Conservation (phyloP, 2,888 invertebrate species). For the Camptogramma bilineatum region DNA sequence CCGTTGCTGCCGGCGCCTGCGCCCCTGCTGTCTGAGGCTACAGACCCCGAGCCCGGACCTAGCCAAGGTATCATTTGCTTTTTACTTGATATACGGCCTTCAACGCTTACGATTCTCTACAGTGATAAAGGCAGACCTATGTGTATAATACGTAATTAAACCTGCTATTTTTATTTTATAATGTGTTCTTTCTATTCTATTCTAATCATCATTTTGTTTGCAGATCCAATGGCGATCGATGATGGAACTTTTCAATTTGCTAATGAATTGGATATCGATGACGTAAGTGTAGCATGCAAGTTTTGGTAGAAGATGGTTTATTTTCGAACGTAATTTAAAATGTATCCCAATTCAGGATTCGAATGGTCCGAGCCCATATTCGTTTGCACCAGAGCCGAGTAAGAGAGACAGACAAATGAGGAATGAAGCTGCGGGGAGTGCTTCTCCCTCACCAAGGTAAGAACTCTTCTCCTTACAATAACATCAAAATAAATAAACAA, state of each 20-base stretch:
- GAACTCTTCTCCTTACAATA: slow-evolving; percentile 1
- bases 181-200: too few relatives aligned
- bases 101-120: too few relatives aligned
- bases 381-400: slow-evolving; percentile 65
- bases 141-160: too few relatives aligned
- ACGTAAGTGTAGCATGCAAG: slow-evolving; percentile 50
- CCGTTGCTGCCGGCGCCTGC: slow-evolving; percentile 44
- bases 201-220: neutral
- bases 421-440: slow-evolving; percentile 54
- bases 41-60: slow-evolving; percentile 52
- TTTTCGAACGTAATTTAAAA: neutral
- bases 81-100: neutral
- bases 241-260: slow-evolving; percentile 54
- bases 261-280: slow-evolving; percentile 54
- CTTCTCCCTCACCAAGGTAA: slow-evolving; percentile 50
- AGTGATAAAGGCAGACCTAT: too few relatives aligned
- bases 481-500: too few relatives aligned
- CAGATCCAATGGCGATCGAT: slow-evolving; percentile 54
- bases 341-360: slow-evolving; percentile 55
- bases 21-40: slow-evolving; percentile 21
- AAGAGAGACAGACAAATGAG: slow-evolving; percentile 63
- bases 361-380: slow-evolving; percentile 53
- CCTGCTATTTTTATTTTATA: too few relatives aligned
- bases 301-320: neutral
- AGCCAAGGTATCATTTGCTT: slow-evolving; percentile 28